Percentiles rank a stretch among this genome's conserved stretches.
phyloP scores from a whole-genome alignment of 2,113 vertebrate genomes.

The Calidris pugnax region DNA sequence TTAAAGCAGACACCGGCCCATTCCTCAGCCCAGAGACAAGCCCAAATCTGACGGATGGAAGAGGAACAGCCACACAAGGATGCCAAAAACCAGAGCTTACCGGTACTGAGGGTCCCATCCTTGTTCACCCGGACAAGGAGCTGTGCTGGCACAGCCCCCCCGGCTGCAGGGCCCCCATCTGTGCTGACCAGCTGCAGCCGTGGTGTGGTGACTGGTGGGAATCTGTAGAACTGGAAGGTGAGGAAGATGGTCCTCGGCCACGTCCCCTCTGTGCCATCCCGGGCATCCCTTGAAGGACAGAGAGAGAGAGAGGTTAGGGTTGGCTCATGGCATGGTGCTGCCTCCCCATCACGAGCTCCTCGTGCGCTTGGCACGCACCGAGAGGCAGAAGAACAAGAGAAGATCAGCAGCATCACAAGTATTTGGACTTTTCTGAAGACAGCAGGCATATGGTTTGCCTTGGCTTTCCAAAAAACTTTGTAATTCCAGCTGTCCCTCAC shows the following conservation, averaged over 20 bases:
- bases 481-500: conserved; percentile 48
- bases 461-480: conserved; percentile 40
- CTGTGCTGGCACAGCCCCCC: conserved; percentile 41
- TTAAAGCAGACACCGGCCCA: neutral
- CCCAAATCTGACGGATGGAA: neutral
- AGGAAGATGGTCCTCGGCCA: conserved; percentile 86
- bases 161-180: neutral
- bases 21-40: neutral
- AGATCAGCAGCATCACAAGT: neutral
- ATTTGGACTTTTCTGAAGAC: conserved; percentile 29
- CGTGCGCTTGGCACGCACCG: neutral
- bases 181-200: conserved; percentile 79
- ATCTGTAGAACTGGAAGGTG: conserved; percentile 97
- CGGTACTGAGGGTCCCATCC: conserved; percentile 70
- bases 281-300: conserved; percentile 70
- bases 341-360: neutral
- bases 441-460: conserved; percentile 11
- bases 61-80: fast-evolving
- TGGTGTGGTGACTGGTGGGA: conserved; percentile 82
- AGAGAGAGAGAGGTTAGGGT: neutral
- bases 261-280: neutral
- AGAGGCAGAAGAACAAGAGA: neutral
- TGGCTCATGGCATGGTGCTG: fast-evolving
- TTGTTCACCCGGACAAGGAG: conserved; percentile 74
- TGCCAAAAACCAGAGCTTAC: conserved; percentile 66